A percentile compares a stretch with the other conserved stretches of the same genome.
These are phyloP conservation scores for Xanthia icteritia DNA, from an alignment of 2,888 invertebrate genomes.

Conservation along the genomic window DNA sequence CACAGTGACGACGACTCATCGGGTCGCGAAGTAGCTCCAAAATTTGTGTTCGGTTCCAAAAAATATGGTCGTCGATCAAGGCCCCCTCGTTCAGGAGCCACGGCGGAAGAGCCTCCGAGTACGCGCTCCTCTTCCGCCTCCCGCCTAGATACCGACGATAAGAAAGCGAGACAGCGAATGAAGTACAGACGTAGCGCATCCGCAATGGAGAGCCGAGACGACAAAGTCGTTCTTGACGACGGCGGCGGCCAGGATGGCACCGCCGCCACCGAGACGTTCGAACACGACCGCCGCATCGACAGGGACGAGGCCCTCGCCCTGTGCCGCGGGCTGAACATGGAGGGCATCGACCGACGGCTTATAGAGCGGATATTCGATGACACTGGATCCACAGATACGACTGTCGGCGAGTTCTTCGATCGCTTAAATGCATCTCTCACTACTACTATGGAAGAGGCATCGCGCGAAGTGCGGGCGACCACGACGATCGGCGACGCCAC, in stretches of 20 bases:
- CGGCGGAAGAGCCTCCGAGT: slow-evolving; percentile 66
- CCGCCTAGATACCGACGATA: slow-evolving; percentile 76
- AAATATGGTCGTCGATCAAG: slow-evolving; percentile 94
- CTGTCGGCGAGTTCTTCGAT: slow-evolving; percentile 87
- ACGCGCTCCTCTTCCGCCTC: slow-evolving; percentile 81
- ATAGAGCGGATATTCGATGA: slow-evolving; percentile 82
- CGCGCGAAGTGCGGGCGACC: slow-evolving; percentile 57
- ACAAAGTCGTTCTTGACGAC: slow-evolving; percentile 61
- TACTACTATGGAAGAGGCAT: slow-evolving; percentile 76
- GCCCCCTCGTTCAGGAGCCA: slow-evolving; percentile 83
- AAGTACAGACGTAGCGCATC: slow-evolving; percentile 79
- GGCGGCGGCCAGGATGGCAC: slow-evolving; percentile 39
- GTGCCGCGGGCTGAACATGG: slow-evolving; percentile 83
- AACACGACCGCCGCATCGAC: slow-evolving; percentile 81
- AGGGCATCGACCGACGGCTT: slow-evolving; percentile 79
- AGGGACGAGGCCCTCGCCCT: slow-evolving; percentile 80
- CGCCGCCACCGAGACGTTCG: slow-evolving; percentile 68
- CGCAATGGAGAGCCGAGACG: slow-evolving; percentile 77
- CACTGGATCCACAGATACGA: slow-evolving; percentile 75
- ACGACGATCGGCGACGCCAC: slow-evolving; percentile 13
- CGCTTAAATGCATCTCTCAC: slow-evolving; percentile 81
- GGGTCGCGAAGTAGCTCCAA: slow-evolving; percentile 93
- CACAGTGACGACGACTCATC: slow-evolving; percentile 90
- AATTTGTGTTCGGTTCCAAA: slow-evolving; percentile 93
- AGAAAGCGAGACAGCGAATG: slow-evolving; percentile 72